phyloP scores from a whole-genome alignment of 1,140 invertebrate genomes.

The Wiebesia pumilae region DNA sequence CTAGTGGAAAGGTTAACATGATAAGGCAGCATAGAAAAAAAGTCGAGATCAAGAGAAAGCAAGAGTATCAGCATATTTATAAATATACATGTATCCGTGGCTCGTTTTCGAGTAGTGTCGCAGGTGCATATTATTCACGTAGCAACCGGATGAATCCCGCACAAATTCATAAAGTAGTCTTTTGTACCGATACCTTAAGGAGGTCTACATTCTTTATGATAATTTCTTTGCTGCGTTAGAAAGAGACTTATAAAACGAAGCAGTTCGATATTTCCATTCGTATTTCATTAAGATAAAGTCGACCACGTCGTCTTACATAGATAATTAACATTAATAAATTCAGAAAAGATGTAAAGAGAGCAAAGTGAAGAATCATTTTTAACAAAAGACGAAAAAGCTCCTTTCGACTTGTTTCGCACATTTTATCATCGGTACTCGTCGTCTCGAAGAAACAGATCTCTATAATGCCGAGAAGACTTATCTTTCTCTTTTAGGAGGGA shows the following conservation, averaged over 20 bases:
- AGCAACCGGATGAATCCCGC: conserved; percentile 68
- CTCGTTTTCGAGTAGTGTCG: conserved; percentile 49
- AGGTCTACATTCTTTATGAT: conserved; percentile 67
- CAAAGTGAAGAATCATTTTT: no score
- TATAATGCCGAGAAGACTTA: not conserved
- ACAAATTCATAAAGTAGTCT: conserved; percentile 73
- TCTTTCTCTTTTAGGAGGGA: not conserved
- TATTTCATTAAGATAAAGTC: conserved; percentile 34
- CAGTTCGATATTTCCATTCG: not conserved
- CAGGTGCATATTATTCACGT: conserved; percentile 74
- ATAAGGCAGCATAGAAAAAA: conserved; percentile 24
- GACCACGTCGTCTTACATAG: not conserved
- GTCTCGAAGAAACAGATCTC: conserved; percentile 20
- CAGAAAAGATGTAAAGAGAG: not conserved
- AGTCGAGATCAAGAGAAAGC: not conserved
- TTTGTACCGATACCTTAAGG: conserved; percentile 70
- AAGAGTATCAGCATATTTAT: not conserved
- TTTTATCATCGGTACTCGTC: not conserved
- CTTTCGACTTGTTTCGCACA: not conserved
- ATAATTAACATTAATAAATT: not conserved
- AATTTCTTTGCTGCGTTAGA: conserved; percentile 60
- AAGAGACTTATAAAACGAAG: conserved; percentile 57
- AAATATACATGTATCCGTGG: not conserved
- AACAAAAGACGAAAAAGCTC: not conserved
- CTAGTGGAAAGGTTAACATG: conserved; percentile 42